A percentile compares a stretch with the other conserved stretches of the same genome.
These are phyloP conservation scores for Papilio protenor DNA, from an alignment of 2,888 invertebrate genomes.

Conservation along the genomic window DNA sequence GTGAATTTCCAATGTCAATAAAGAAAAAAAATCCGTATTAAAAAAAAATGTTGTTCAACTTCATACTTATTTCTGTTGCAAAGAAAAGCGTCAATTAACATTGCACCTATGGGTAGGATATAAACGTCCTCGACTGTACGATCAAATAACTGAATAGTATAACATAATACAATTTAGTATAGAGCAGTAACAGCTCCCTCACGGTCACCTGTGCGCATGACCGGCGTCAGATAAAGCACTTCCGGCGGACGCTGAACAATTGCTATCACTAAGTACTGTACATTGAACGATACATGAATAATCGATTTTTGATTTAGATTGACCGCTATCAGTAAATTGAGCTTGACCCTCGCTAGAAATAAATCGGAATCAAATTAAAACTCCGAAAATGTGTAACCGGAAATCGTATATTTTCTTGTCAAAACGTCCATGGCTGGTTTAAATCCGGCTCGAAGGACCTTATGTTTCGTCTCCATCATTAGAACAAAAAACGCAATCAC, in stretches of 20 bases:
- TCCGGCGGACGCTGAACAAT: slow-evolving; percentile 73
- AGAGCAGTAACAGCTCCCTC: slow-evolving; percentile 43
- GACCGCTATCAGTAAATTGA: background rate
- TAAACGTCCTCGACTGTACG: background rate
- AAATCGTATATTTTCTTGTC: background rate
- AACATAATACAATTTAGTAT: slow-evolving; percentile 34
- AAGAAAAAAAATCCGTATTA: background rate
- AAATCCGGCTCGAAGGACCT: no score
- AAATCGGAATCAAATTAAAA: background rate
- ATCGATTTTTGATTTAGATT: slow-evolving; percentile 46
- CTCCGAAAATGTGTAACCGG: background rate
- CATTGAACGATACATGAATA: slow-evolving; percentile 60
- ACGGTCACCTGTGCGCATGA: slow-evolving; percentile 74
- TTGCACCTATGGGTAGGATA: background rate
- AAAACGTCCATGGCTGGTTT: background rate
- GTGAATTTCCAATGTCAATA: background rate
- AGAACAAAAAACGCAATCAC: no score
- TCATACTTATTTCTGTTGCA: background rate
- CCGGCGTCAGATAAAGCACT: slow-evolving; percentile 71
- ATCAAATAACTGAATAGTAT: background rate
- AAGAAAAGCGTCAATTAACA: background rate
- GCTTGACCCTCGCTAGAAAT: background rate
- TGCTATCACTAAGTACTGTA: slow-evolving; percentile 60
- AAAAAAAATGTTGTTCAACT: no score
- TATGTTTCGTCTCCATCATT: no score